Evolutionary conservation across 2,113 vertebrate species (phyloP), one percentile per base, ranked within the genome.

Genomic region (Pseudois nayaur): DNA sequence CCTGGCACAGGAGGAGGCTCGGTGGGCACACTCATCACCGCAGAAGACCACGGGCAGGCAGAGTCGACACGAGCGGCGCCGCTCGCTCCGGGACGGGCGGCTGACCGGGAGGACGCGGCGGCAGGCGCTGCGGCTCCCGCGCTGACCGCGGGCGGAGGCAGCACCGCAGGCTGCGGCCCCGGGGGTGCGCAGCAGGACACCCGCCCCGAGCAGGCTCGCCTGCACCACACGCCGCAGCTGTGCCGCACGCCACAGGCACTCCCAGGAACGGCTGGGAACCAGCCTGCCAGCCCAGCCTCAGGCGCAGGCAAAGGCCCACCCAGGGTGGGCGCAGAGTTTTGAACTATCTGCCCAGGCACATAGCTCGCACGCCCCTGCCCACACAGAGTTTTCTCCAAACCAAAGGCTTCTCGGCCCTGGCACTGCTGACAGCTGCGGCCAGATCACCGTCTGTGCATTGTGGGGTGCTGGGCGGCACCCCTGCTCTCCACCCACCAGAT

Each of bases 391-490:
- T 60, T 45, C 83, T 87, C n/a, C 64, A 84, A 83, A 64, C 31
- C 54, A 55, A 62, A 94, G 31, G 54, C 15, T 76, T 88, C 40
- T 88, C 11, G 27, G 55, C 62, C 33, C 45, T 5, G 5, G 43
- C 81, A 36, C 25, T 60, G n/a, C 23, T 12, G 13, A 54, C 79
- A 29, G 27, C 55, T 17, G 7, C 45, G 5, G 33, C 91, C 5
- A 2, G 33, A 36, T 31, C 50, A 16, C 7, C 0, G 3, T n/a
- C 50, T 2, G 2, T 17, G 43, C 25, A 9, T 3, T 9, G 1
- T 4, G 31, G 17, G 50, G n/a, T 31, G 9, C 3, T 45, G 40
- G 76, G n/a, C 6, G 3, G 62, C 43, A 59, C 5, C 64, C 48
- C 84, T 84, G 10, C 31, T 57, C 62, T 91, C n/a, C 40, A 83